Evolutionary conservation across 2,888 invertebrate genomes (phyloP).

Genomic region (Allacma fusca): DNA sequence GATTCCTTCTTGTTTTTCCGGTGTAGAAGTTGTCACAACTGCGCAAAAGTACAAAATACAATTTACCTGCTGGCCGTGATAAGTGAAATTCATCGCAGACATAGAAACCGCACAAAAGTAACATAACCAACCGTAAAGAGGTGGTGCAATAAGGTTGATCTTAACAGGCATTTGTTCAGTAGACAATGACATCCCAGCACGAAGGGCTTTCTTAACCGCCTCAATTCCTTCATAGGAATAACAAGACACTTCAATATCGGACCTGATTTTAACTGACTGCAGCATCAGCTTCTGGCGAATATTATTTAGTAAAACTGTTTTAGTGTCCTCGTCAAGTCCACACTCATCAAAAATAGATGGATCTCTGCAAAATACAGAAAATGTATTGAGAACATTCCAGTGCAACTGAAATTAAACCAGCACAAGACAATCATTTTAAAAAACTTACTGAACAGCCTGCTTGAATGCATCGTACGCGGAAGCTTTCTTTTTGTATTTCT

Average conservation of each 20-base stretch:
- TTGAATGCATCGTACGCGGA: constrained; percentile 98
- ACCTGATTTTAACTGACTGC: constrained; percentile 94
- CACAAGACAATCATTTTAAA: too few relatives aligned
- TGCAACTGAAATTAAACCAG: too few relatives aligned
- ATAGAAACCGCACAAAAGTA: constrained; percentile 7
- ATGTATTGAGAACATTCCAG: constrained; percentile 7
- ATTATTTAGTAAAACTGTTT: constrained; percentile 89
- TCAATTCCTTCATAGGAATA: constrained; percentile 99
- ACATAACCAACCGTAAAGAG: constrained; percentile 79
- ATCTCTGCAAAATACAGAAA: constrained; percentile 72
- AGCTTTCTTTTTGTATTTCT: constrained; percentile 94
- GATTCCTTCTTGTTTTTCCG: constrained; percentile 93
- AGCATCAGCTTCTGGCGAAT: constrained; percentile 96
- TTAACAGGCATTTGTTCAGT: constrained; percentile 95
- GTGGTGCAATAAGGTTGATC: constrained; percentile 98
- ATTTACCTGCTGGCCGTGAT: too few relatives aligned
- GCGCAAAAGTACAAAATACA: constrained; percentile 58
- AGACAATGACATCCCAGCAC: constrained; percentile 87
- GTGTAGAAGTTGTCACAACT: constrained; percentile 98
- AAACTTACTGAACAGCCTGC: constrained; percentile 89
- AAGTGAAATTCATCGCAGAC: too few relatives aligned
- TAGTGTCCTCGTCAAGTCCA: constrained; percentile 89
- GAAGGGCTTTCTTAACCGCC: constrained; percentile 93
- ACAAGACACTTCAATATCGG: constrained; percentile 92
- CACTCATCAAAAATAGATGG: constrained; percentile 95